Evolutionary conservation across 2,888 invertebrate genomes (phyloP), one percentile per base, ranked within the genome.

Genomic region (Drosophila eohydei): DNA sequence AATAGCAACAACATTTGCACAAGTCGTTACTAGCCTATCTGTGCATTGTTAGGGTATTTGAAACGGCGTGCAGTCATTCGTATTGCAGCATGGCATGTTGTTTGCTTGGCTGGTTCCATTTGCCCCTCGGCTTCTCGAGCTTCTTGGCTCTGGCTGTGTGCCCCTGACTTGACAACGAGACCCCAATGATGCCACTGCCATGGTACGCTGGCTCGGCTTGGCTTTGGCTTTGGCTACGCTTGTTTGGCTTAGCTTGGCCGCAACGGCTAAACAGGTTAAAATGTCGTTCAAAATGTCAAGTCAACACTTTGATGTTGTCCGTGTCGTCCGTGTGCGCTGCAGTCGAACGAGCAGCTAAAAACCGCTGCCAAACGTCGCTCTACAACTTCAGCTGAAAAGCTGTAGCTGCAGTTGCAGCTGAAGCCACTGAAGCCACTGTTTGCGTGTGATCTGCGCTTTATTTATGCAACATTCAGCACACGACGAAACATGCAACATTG

Each of bases 251-350:
- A 75, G 81, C 78, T 71, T 75, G 81, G 80, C 75, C 82, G 86
- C 86, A 73, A 74, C 80, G 77, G 80, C 88, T 90, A 90, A 90
- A 89, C 90, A 89, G 85, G 88, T 88, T 88, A 89, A 89, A 89
- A 88, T 88, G 88, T 88, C 88, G 90, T 90, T 88, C 89, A 89
- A 90, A 86, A 90, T 88, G 90, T 89, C 90, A 89, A 88, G 89
- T 89, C 89, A 85, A 89, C 90, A 89, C 88, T 90, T 90, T 89
- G 88, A 87, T 90, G 90, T 89, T 82, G 89, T 84, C 88, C 88
- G 85, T 85, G 12, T 54, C 54, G 74, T 83, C 63, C 59, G 55
- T 83, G 60, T 68, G 62, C 30, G 65, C 30, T 64, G 66, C 67
- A 69, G 43, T 60, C 55, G 59, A 76, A 59, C 59, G 44, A 57